These are phyloP conservation scores for Chromobotia macracanthus DNA, from an alignment of 2,797 vertebrate genomes.

Conservation along the genomic window DNA sequence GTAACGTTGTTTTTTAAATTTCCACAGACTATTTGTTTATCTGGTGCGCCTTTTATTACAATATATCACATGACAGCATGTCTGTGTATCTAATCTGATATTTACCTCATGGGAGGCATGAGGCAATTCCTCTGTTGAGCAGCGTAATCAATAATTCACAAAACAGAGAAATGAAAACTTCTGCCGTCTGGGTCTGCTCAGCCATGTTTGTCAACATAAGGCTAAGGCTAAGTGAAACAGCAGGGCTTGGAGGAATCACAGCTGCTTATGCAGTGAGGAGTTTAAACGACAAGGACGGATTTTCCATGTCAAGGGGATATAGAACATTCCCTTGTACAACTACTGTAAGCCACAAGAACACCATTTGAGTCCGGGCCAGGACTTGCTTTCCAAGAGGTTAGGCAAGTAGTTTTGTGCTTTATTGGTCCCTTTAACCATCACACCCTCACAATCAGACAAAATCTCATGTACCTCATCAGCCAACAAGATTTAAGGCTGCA, in stretches of 20 bases:
- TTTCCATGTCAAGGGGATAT: slow-evolving; percentile 15
- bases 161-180: slow-evolving; percentile 47
- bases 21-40: slow-evolving; percentile 53
- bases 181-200: slow-evolving; percentile 11
- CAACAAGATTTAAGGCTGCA: no score
- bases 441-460: no score
- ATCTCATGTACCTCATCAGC: no score
- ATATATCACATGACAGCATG: slow-evolving; percentile 49
- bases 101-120: slow-evolving; percentile 50
- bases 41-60: slow-evolving; percentile 37
- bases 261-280: not conserved
- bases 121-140: slow-evolving; percentile 48
- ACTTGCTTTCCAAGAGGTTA: no score
- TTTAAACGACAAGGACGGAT: not conserved
- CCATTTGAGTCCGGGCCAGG: not conserved
- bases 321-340: no score
- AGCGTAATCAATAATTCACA: slow-evolving; percentile 61
- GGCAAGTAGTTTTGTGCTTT: no score
- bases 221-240: slow-evolving; percentile 35
- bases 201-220: slow-evolving; percentile 47
- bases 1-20: not conserved
- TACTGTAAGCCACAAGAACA: not conserved
- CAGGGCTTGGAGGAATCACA: slow-evolving; percentile 5
- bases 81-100: slow-evolving; percentile 57
- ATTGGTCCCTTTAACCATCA: no score